Evolutionary conservation across 2,797 vertebrate species (phyloP), one percentile per base, ranked within the genome.

Genomic region (Cirrhinus mrigala): DNA sequence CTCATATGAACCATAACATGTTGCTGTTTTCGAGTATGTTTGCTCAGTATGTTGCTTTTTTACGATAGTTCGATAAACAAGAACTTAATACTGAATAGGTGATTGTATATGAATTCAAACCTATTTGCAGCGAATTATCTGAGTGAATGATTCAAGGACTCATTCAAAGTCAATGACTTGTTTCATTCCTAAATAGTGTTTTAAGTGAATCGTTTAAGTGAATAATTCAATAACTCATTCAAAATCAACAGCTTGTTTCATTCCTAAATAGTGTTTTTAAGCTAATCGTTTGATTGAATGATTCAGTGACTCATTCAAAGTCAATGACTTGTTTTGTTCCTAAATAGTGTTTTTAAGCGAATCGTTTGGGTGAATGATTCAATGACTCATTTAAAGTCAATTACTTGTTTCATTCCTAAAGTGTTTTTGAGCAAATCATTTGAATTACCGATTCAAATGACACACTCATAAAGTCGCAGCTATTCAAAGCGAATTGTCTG

Each of bases 21-120:
- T 70, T 85, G 76, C 66, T 79, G 82, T 88, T 87, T 81, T 54
- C 20, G 20, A 73, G 73, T 74, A 44, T 54, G 40, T 79, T 71
- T 54, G 52, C 75, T 78, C 56, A 62, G 58, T 73, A 58, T 88
- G 54, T 33, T 82, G 16, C 10, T 62, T 79, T 79, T 66, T 22
- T 48, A 11, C 40, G n/a, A 44, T 14, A 46, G 40, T 24, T 60
- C 16, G 15, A 29, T 24, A 46, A 62, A 27, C 22, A 62, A 56
- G 50, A 52, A 20, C 24, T 22, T 76, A 22, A 37, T n/a, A 37
- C 1, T 6, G 2, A 20, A 20, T 48, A 46, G 46, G 7, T 54
- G 29, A 48, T n/a, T 46, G 22, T 14, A 44, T 40, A 4, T 40
- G 6, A 40, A 40, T 40, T 40, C 37, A 40, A 6, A 40, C 5